Evolutionary conservation across 2,113 vertebrate species (phyloP), one percentile per base, ranked within the genome.

Genomic region (Melanotaenia duboulayi): DNA sequence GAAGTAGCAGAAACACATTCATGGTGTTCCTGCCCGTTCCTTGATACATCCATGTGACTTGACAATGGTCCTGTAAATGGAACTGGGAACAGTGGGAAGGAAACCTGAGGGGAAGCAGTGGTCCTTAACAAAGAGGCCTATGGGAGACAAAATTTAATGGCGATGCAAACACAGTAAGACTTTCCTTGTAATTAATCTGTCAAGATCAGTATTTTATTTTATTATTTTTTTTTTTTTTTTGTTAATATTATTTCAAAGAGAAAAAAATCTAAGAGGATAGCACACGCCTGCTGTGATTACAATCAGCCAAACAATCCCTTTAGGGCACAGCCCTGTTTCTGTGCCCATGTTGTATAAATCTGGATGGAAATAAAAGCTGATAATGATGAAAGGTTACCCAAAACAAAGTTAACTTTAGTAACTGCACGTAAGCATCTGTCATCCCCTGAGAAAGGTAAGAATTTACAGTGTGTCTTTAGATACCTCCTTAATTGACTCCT

Each of bases 41-140:
- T 48, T 48, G 28, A 28, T 16, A n/a, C 11, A 39, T 44, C 32
- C 37, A 51, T n/a, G 46, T 79, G 52, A 62, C 1, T 16, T 13
- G 28, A 48, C 63, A 68, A 46, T 17, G 0, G 55, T 4, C 0
- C 23, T 77, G 39, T 39, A 69, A 61, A 80, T 72, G 24, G 62
- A 23, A 69, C 40, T 20, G 22, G 48, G 25, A 70, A 23, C 54
- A 48, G 58, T 0, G 2, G 16, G 22, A 49, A 76, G 83, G 87
- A 82, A 84, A 75, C n/a, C 65, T 51, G 44, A 55, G 8, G 80
- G 83, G 81, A 87, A 90, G 69, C 35, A 19, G 28, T 52, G 51
- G 35, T 24, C 23, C 14, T 77, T 74, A 20, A 35, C 52, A 16
- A 85, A 14, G 55, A 76, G 54, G 3, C 44, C 32, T 40, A 8